These are phyloP conservation scores for Micoletzkya japonica DNA, from an alignment of 2,888 invertebrate genomes.

Conservation along the genomic window DNA sequence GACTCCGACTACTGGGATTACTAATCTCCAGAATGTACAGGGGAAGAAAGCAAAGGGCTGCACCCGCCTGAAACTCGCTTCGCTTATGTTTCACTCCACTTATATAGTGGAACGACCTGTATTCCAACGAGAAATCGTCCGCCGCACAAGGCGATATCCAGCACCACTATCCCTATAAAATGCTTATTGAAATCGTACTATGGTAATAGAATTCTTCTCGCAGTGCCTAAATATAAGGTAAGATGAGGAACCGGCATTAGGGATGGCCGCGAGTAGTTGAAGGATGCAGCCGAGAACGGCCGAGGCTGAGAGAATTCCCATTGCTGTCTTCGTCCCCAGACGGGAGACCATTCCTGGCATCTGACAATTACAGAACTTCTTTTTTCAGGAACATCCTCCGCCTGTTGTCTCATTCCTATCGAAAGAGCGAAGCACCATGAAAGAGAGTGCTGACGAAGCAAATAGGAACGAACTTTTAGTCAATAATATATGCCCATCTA, in stretches of 20 bases:
- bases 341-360: constrained; percentile 52
- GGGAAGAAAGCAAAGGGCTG: constrained; percentile 58
- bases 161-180: constrained; percentile 1
- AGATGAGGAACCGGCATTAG: constrained; percentile 6
- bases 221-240: neutral
- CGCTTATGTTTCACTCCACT: no score
- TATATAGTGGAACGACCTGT: constrained; percentile 49
- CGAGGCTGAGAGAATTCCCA: constrained; percentile 43
- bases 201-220: neutral
- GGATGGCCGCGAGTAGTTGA: constrained; percentile 43
- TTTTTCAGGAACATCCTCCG: no score
- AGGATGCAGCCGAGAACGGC: constrained; percentile 35
- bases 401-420: no score
- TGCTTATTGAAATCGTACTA: neutral
- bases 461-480: no score
- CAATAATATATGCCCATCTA: no score
- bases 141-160: constrained; percentile 29
- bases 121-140: constrained; percentile 59
- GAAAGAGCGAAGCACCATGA: no score
- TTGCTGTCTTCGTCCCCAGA: constrained; percentile 50
- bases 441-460: no score
- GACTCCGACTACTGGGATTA: constrained; percentile 44
- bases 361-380: no score
- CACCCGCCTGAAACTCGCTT: constrained; percentile 29
- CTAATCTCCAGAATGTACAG: constrained; percentile 59